Percentiles rank a stretch among this genome's conserved stretches.
Evolutionary conservation across 2,113 vertebrate genomes (phyloP).

Genomic region (Fulica atra): DNA sequence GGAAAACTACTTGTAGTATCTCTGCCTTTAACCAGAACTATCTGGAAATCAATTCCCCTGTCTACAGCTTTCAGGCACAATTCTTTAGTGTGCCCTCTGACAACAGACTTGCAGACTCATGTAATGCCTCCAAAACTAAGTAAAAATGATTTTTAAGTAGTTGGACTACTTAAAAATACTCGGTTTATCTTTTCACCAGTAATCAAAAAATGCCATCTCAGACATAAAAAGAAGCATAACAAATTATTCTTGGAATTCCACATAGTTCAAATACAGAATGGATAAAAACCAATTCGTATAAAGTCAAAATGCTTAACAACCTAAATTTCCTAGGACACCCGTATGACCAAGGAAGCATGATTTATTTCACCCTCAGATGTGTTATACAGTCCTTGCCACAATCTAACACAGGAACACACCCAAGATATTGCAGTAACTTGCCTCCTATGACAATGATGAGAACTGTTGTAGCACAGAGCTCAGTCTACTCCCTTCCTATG

Average conservation of each 20-base stretch:
- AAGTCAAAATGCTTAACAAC: background rate
- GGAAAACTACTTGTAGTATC: background rate
- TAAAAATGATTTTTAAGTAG: background rate
- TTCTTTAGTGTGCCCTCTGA: background rate
- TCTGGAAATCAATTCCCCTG: background rate
- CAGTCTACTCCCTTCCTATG: rapidly evolving
- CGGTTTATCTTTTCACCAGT: background rate
- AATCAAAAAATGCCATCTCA: background rate
- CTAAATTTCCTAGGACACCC: background rate
- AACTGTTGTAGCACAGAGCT: background rate
- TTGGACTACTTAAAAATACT: background rate
- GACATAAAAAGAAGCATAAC: background rate
- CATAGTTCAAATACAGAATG: background rate
- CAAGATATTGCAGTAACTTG: background rate
- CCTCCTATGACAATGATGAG: background rate
- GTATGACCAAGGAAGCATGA: too few species aligned
- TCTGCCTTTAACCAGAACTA: background rate
- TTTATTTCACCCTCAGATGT: background rate
- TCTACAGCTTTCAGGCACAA: background rate
- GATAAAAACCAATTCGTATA: background rate
- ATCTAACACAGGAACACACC: background rate
- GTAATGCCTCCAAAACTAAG: background rate
- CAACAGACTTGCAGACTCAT: rapidly evolving
- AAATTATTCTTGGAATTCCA: background rate
- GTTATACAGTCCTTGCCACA: background rate